Evolutionary conservation across 2,888 invertebrate species (phyloP).

Genomic region (Steromphala cineraria): DNA sequence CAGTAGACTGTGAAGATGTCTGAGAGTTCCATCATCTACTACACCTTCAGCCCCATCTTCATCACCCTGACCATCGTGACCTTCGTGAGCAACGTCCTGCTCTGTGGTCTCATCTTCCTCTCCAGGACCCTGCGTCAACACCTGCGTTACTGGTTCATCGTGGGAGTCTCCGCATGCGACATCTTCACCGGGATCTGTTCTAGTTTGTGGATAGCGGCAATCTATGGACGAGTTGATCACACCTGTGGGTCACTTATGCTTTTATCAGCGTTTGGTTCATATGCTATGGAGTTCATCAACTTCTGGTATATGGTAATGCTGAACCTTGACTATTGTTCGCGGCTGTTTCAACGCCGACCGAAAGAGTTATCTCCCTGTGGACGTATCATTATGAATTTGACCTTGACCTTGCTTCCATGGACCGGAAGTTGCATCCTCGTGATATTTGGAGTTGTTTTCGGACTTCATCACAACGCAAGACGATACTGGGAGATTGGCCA

Average conservation of each 20-base stretch:
- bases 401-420: neutral
- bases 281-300: neutral
- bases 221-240: neutral
- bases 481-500: neutral
- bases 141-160: neutral
- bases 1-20: too few relatives aligned
- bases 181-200: neutral
- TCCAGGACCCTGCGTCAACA: neutral
- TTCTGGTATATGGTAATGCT: neutral
- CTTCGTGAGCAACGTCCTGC: neutral
- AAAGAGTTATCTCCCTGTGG: neutral
- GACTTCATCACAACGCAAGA: neutral
- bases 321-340: neutral
- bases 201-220: neutral
- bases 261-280: neutral
- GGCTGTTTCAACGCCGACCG: neutral
- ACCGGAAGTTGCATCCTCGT: neutral
- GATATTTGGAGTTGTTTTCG: neutral
- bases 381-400: neutral
- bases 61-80: neutral
- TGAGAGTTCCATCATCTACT: neutral
- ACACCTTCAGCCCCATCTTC: neutral
- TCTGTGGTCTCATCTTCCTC: neutral
- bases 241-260: neutral
- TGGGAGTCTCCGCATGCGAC: neutral